Base-by-base conservation (phyloP, 23 tunicate species). In the Phallusia fumigata region DNA sequence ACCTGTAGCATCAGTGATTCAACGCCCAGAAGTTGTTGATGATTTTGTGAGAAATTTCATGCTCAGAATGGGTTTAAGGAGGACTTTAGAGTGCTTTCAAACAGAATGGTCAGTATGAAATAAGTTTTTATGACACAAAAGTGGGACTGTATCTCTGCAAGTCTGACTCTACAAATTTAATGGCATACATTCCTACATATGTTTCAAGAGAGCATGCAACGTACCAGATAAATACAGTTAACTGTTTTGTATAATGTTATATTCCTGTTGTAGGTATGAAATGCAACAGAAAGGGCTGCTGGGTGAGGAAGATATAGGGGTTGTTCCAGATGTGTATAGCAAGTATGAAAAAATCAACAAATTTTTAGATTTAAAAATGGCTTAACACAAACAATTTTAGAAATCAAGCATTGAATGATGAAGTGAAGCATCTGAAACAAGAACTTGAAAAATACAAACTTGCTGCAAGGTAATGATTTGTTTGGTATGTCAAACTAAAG, bases 31-130 rank as follows among this genome's bases (percentile, higher is more conserved):
- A 69, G 96, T 92, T 28, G 90, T 97, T 36, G 99, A 97, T 74
- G 99, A 97, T 65, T 97, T 97, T 76, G 96, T 97, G 47, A 93
- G 99, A 75, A 97, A 97, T 53, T 97, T 92, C 52, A 77, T 92
- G 45, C 84, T 87, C 22, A 88, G 86, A 65, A 97, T 89, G 95
- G 91, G 89, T n/a, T 65, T 97, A 76, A 82, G 75, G 31, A 88
- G 86, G 89, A 97, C 99, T 32, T 65, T 97, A 35, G 90, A 93
- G n/a, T 84, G 86, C 64, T 96, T 96, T 84, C 99, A 96, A 91
- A 91, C 99, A 13, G 99, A 96, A 82, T 96, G 99, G 99, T 92
- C 19, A 26, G 72, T n/a, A n/a, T 30, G 26, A 16, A 13, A 6
- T 21, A n/a, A n/a, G n/a, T 58, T 58, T 24, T 24, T 3, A 10